phyloP scores from a whole-genome alignment of 2,113 vertebrate genomes.

The Mustela lutreola region DNA sequence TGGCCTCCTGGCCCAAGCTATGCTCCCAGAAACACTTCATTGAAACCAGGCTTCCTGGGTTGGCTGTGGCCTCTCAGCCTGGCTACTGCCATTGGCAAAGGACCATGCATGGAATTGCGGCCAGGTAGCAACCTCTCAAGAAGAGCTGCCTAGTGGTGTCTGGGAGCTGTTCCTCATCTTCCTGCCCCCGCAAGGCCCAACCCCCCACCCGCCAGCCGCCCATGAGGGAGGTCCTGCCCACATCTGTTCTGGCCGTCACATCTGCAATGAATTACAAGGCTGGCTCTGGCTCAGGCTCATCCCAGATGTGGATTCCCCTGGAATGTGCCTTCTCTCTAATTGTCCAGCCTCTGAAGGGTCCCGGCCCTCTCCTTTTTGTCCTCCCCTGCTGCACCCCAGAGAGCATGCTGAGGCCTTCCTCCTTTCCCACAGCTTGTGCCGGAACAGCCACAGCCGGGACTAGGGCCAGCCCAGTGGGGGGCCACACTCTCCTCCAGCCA shows the following conservation, averaged over 20 bases:
- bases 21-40: slow-evolving; percentile 33
- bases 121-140: slow-evolving; percentile 59
- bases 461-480: slow-evolving; percentile 63
- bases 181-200: not conserved
- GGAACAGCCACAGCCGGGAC: slow-evolving; percentile 71
- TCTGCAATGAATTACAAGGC: slow-evolving; percentile 84
- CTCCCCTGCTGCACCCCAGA: slow-evolving; percentile 46
- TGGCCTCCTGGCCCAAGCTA: not conserved
- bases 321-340: slow-evolving; percentile 80
- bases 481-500: slow-evolving; percentile 43
- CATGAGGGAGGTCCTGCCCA: slow-evolving; percentile 74
- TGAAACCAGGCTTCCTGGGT: not conserved
- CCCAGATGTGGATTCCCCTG: slow-evolving; percentile 83
- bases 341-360: slow-evolving; percentile 77
- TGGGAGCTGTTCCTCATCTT: slow-evolving; percentile 55
- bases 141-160: slow-evolving; percentile 47
- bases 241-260: slow-evolving; percentile 81
- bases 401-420: slow-evolving; percentile 65
- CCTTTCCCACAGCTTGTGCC: slow-evolving; percentile 74
- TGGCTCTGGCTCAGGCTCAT: slow-evolving; percentile 77
- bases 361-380: not conserved
- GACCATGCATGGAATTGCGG: not conserved
- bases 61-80: not conserved
- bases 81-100: not conserved
- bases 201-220: not conserved